Conservation (phyloP, 1,140 invertebrate genomes). For the Heliconius congener region DNA sequence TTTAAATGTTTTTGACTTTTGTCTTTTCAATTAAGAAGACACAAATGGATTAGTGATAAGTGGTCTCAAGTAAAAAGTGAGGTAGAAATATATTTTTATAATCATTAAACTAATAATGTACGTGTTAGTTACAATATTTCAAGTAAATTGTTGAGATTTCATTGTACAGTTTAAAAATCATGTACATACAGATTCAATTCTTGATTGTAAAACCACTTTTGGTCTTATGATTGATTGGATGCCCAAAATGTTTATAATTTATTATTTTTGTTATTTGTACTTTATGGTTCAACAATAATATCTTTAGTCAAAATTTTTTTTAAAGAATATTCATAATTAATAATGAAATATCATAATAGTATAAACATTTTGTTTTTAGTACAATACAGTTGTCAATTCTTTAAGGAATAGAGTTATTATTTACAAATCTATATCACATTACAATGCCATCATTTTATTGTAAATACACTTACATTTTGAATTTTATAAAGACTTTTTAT, state of each 20-base stretch:
- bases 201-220: not conserved
- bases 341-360: conserved; percentile 18
- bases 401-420: conserved; percentile 25
- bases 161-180: not conserved
- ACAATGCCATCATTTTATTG: conserved; percentile 60
- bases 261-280: not conserved
- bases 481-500: conserved; percentile 21
- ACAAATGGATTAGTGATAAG: conserved; percentile 50
- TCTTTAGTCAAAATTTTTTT: not conserved
- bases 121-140: conserved; percentile 8
- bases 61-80: conserved; percentile 42
- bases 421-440: conserved; percentile 30
- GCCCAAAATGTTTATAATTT: too few species aligned
- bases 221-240: not conserved
- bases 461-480: conserved; percentile 40
- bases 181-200: not conserved
- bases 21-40: conserved; percentile 1
- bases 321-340: not conserved
- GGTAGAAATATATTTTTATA: conserved; percentile 47
- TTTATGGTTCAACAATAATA: not conserved
- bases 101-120: conserved; percentile 23
- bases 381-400: conserved; percentile 26
- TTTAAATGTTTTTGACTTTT: not conserved
- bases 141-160: not conserved
- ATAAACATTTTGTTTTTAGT: conserved; percentile 29